Base-by-base conservation (phyloP, 2,113 vertebrate genomes). In the Baryphthengus martii region DNA sequence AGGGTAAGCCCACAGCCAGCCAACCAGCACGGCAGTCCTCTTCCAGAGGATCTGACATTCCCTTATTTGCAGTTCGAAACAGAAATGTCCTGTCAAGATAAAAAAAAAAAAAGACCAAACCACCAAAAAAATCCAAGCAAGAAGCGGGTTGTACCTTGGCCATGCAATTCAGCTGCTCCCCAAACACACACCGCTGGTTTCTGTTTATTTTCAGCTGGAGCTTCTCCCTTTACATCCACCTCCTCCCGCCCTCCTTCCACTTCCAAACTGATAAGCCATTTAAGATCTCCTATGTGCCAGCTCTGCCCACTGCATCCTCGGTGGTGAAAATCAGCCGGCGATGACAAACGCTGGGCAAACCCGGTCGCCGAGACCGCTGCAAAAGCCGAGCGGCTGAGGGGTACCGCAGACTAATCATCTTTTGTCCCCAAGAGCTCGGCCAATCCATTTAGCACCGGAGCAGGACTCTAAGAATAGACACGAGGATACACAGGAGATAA, bases 381-480 rank as follows among this genome's bases (percentile, higher is more conserved):
- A 79, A 61, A 23, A 52, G 90, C 5, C 8, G 6, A 53, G 75
- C 1, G 42, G 75, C 90, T 70, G 61, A 50, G 91, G 82, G 81
- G n/a, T 23, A 50, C 15, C 70, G 77, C 94, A 95, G 72, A 47
- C 45, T 13, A 67, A 73, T 95, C 90, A 85, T n/a, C 87, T 85
- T 94, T 83, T 89, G 94, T 93, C 95, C 87, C 82, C 72, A 81
- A 87, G 89, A 93, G 95, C 89, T 95, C 23, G 42, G 91, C 91
- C 96, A 94, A 96, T 89, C 85, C 85, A 89, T 95, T 96, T 94
- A 96, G 96, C 74, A 86, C 84, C 17, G 37, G 79, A 95, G 95
- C 82, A 78, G 67, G 76, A 6, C 28, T 65, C 96, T 94, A 97
- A 96, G 42, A 96, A 95, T 97, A 97, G 96, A 81, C 87, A 65